Conservation (phyloP, 1,140 invertebrate species). For the Aleiodes sp. region DNA sequence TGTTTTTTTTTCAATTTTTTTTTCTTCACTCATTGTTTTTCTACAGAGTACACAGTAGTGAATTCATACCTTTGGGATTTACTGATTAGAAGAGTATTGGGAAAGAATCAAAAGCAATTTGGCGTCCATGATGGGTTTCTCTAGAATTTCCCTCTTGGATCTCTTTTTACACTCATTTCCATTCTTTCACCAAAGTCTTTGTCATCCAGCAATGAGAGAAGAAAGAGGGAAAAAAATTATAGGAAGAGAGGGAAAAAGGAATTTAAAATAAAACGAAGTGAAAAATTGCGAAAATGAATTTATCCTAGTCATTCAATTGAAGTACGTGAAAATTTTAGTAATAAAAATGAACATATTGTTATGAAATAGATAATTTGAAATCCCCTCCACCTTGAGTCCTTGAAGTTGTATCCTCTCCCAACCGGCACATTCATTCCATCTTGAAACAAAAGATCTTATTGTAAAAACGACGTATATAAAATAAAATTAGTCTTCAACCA, state of each 20-base stretch:
- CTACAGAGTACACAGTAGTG: neutral
- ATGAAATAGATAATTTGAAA: no score
- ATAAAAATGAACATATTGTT: no score
- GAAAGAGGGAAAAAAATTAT: neutral
- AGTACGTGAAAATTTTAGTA: no score
- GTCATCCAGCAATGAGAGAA: conserved; percentile 1
- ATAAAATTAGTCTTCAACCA: no score
- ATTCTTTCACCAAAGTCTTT: neutral
- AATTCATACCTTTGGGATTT: conserved; percentile 5
- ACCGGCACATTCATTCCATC: no score
- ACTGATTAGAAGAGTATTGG: conserved; percentile 26
- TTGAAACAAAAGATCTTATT: no score
- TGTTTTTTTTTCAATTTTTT: neutral
- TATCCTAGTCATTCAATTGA: no score
- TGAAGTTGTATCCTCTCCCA: no score
- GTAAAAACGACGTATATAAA: no score
- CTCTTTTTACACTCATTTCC: neutral
- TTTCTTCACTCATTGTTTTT: conserved; percentile 7
- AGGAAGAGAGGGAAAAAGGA: neutral
- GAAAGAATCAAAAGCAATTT: conserved; percentile 27
- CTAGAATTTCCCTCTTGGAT: neutral
- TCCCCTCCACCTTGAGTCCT: no score
- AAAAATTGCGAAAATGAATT: neutral
- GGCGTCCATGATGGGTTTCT: neutral
- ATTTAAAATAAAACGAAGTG: neutral